Evolutionary conservation across 2,113 vertebrate genomes (phyloP).

Genomic region (Peromyscus californicus): DNA sequence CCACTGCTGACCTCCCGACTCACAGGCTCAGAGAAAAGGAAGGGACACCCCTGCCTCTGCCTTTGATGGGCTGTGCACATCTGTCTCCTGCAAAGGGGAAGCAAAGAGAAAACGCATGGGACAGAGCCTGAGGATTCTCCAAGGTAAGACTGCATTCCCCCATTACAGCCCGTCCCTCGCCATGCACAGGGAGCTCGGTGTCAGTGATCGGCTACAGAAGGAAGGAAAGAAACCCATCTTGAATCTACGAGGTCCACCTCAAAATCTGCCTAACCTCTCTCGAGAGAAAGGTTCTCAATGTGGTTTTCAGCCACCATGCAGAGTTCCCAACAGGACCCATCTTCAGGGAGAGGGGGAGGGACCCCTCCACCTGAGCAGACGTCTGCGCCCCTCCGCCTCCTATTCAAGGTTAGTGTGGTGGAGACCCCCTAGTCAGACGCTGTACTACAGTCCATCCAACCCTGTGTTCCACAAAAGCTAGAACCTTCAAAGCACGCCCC

Average conservation of each 20-base stretch:
- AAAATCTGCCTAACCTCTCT: neutral
- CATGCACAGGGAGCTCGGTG: neutral
- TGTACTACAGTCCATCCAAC: too few relatives aligned
- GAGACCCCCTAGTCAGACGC: neutral
- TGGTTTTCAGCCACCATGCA: neutral
- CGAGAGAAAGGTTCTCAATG: neutral
- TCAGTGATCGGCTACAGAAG: neutral
- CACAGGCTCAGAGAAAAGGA: neutral
- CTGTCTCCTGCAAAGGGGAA: neutral
- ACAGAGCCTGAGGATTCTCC: neutral
- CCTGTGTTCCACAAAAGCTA: neutral
- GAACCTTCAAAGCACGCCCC: neutral
- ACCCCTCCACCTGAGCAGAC: neutral
- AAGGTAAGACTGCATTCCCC: neutral
- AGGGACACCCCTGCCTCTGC: neutral
- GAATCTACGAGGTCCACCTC: neutral
- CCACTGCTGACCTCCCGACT: neutral
- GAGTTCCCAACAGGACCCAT: neutral
- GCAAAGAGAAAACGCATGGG: too few relatives aligned
- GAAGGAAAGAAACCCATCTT: neutral
- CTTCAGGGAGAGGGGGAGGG: neutral
- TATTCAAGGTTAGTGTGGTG: neutral
- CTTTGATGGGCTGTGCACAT: rapidly evolving
- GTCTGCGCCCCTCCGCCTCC: neutral
- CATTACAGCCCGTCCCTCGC: neutral